These are phyloP conservation scores for Anthonomus grandis DNA, from an alignment of 1,140 invertebrate genomes.

Conservation along the genomic window DNA sequence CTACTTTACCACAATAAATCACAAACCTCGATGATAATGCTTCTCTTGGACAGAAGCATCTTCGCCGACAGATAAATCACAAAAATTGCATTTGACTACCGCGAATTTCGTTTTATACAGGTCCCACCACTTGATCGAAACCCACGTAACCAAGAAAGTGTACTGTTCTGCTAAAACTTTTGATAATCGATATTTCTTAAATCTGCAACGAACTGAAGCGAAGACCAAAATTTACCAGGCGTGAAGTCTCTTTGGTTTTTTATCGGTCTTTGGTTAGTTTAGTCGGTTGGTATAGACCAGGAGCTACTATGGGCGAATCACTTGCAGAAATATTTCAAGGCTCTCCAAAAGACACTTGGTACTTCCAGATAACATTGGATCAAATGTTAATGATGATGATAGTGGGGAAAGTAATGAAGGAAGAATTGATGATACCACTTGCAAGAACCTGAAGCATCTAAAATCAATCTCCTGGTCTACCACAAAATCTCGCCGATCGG, in stretches of 20 bases:
- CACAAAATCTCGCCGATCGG: background rate
- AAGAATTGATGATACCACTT: no score
- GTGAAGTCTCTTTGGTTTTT: slow-evolving; percentile 20
- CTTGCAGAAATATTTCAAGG: no score
- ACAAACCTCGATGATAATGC: slow-evolving; percentile 26
- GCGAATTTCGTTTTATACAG: slow-evolving; percentile 20
- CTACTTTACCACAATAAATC: background rate
- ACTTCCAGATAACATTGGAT: no score
- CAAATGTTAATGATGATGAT: no score
- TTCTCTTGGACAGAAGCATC: slow-evolving; percentile 21
- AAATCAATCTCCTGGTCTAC: slow-evolving; percentile 15
- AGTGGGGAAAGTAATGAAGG: no score
- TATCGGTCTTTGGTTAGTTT: background rate
- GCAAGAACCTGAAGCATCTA: background rate
- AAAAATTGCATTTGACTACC: slow-evolving; percentile 25
- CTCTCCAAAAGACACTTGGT: background rate
- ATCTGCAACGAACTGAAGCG: slow-evolving; percentile 23
- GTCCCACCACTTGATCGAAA: slow-evolving; percentile 15
- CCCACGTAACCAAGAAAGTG: slow-evolving; percentile 29
- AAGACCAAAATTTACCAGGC: slow-evolving; percentile 19
- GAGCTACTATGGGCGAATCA: no score
- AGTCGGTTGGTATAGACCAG: slow-evolving; percentile 22
- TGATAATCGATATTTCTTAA: slow-evolving; percentile 29
- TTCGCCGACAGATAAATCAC: slow-evolving; percentile 16
- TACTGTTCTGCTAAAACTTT: slow-evolving; percentile 24